Evolutionary conservation across 2,797 vertebrate species (phyloP).

Genomic region (Centropyge bicolor): DNA sequence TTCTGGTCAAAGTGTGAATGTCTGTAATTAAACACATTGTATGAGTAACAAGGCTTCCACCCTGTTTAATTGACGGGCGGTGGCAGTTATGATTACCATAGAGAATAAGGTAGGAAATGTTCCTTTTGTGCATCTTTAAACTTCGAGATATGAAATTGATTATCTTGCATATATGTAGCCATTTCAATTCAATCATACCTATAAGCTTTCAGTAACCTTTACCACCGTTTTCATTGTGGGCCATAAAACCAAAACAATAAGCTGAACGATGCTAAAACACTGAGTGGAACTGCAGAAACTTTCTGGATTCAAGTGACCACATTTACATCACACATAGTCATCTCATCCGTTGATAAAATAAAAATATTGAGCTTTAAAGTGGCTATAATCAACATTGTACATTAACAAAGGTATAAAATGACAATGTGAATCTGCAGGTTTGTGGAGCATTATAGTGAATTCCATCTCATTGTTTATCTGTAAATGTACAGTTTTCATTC

Average conservation of each 20-base stretch:
- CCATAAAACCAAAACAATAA: not conserved
- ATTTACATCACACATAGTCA: not conserved
- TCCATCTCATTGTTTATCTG: not conserved
- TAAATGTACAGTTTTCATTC: not conserved
- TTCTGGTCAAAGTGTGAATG: conserved; percentile 1
- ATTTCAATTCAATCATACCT: conserved; percentile 12
- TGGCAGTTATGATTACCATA: not conserved
- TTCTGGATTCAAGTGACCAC: not conserved
- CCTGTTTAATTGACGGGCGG: not conserved
- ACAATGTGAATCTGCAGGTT: not conserved
- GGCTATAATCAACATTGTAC: not conserved
- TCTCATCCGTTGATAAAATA: not conserved
- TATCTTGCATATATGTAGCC: not conserved
- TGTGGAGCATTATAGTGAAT: too few species aligned
- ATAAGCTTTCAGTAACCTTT: too few species aligned
- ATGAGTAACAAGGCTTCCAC: conserved; percentile 21
- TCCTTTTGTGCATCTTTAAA: not conserved
- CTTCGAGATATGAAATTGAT: not conserved
- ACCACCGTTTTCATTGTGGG: not conserved
- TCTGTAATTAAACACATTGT: conserved; percentile 12
- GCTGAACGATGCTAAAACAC: not conserved
- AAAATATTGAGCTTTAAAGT: not conserved
- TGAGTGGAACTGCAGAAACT: not conserved
- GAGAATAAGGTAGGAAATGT: not conserved
- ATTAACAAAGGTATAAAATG: too few species aligned